Evolutionary conservation across 2,888 invertebrate genomes (phyloP).

Genomic region (Dromius quadrimaculatus): DNA sequence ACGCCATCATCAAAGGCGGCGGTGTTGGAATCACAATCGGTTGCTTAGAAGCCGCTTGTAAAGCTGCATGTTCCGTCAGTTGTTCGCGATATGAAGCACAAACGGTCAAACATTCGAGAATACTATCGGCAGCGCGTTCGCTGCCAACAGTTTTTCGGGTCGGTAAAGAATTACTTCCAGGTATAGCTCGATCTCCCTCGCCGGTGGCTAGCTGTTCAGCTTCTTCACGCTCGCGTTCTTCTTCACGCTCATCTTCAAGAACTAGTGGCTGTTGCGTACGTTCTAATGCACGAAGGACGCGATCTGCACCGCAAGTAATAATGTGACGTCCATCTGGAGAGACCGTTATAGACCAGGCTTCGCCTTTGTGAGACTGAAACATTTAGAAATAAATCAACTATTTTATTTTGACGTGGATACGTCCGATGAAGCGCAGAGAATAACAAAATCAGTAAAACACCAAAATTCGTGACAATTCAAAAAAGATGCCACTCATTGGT

Average conservation of each 20-base stretch:
- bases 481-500: too few relatives aligned
- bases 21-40: constrained; percentile 69
- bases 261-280: constrained; percentile 90
- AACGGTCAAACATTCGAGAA: constrained; percentile 91
- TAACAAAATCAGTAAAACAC: too few relatives aligned
- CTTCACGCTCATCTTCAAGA: constrained; percentile 91
- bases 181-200: constrained; percentile 72
- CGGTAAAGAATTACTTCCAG: constrained; percentile 82
- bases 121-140: constrained; percentile 89
- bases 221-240: constrained; percentile 83
- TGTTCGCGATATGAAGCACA: constrained; percentile 74
- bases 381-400: not conserved
- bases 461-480: too few relatives aligned
- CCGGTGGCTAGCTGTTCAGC: constrained; percentile 75
- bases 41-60: constrained; percentile 62
- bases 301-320: constrained; percentile 88
- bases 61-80: constrained; percentile 68
- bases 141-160: constrained; percentile 90
- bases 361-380: constrained; percentile 83
- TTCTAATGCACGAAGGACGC: constrained; percentile 87
- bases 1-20: constrained; percentile 87
- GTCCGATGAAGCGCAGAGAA: too few relatives aligned
- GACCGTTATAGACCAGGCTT: constrained; percentile 80
- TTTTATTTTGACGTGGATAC: too few relatives aligned
- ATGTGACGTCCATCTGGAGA: constrained; percentile 85